These are phyloP conservation scores for Himalopsyche japonica DNA, from an alignment of 2,888 invertebrate species.

Conservation along the genomic window DNA sequence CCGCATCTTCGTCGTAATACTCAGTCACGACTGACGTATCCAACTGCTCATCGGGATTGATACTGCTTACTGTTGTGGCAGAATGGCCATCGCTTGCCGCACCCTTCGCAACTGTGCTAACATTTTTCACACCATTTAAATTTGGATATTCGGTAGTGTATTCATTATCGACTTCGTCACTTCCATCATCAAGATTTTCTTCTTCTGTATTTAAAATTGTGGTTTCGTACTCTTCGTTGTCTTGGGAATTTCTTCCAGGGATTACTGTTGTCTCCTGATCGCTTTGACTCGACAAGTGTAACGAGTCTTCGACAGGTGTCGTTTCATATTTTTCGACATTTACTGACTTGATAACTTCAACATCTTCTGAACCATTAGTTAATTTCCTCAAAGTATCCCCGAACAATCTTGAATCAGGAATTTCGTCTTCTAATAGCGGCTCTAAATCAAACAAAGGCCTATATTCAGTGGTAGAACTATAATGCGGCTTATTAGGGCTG, in stretches of 20 bases:
- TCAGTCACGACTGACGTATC: slow-evolving; percentile 33
- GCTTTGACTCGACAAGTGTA: not conserved
- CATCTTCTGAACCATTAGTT: slow-evolving; percentile 53
- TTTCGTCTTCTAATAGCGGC: slow-evolving; percentile 63
- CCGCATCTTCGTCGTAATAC: slow-evolving; percentile 44
- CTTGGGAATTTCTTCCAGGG: not conserved
- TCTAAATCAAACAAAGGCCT: slow-evolving; percentile 61
- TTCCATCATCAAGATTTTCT: not conserved
- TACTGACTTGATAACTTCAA: slow-evolving; percentile 58
- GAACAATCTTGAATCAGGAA: slow-evolving; percentile 56
- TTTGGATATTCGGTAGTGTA: slow-evolving; percentile 51
- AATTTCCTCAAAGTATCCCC: slow-evolving; percentile 56
- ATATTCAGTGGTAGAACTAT: slow-evolving; percentile 54
- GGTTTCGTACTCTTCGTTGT: not conserved
- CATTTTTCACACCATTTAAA: slow-evolving; percentile 53
- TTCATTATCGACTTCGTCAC: slow-evolving; percentile 10
- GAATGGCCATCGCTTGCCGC: slow-evolving; percentile 6
- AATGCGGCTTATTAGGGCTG: slow-evolving; percentile 42
- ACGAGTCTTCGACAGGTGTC: not conserved
- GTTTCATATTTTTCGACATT: slow-evolving; percentile 26
- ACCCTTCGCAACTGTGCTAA: slow-evolving; percentile 48
- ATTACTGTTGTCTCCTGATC: slow-evolving; percentile 3
- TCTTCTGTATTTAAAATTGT: slow-evolving; percentile 9
- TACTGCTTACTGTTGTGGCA: slow-evolving; percentile 26
- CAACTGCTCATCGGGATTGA: slow-evolving; percentile 34